Conservation (phyloP, 2,797 vertebrate species). For the Gymnocypris eckloni region DNA sequence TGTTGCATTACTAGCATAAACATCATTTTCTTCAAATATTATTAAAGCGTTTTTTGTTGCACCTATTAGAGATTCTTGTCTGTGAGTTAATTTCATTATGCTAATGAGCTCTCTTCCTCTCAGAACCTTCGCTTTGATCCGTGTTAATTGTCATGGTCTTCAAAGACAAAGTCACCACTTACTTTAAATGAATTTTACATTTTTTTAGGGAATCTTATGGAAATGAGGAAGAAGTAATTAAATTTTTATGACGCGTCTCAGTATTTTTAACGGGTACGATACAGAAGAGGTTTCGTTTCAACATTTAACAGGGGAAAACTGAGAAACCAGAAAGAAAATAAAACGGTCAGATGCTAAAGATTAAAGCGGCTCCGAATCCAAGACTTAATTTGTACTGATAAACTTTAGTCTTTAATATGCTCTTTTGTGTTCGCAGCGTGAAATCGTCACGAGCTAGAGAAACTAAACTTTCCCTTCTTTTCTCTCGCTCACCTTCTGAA, state of each 20-base stretch:
- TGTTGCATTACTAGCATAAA: conserved; percentile 98
- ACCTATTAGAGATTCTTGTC: conserved; percentile 99
- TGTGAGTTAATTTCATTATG: conserved; percentile 99
- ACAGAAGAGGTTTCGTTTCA: conserved; percentile 91
- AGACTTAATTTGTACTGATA: conserved; percentile 97
- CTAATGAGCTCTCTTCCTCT: conserved; percentile 98
- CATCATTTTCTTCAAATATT: conserved; percentile 98
- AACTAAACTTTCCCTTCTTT: conserved; percentile 55
- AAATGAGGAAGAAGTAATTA: conserved; percentile 99
- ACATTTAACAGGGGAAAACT: conserved; percentile 92
- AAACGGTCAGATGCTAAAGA: conserved; percentile 94
- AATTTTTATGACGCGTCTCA: conserved; percentile 99
- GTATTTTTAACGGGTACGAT: conserved; percentile 90
- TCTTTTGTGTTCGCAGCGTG: conserved; percentile 93
- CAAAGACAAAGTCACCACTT: conserved; percentile 99
- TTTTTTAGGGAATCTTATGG: conserved; percentile 98
- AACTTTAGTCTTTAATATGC: conserved; percentile 97
- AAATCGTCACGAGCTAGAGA: conserved; percentile 76
- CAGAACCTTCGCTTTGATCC: conserved; percentile 99
- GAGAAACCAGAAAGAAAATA: conserved; percentile 71
- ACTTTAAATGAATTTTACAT: conserved; percentile 99
- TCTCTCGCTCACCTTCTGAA: conserved; percentile 72
- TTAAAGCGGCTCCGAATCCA: conserved; percentile 96
- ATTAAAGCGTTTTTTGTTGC: conserved; percentile 95
- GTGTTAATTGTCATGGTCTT: conserved; percentile 99